Evolutionary conservation across 2,888 invertebrate genomes (phyloP).

Genomic region (Harpalus rubripes): DNA sequence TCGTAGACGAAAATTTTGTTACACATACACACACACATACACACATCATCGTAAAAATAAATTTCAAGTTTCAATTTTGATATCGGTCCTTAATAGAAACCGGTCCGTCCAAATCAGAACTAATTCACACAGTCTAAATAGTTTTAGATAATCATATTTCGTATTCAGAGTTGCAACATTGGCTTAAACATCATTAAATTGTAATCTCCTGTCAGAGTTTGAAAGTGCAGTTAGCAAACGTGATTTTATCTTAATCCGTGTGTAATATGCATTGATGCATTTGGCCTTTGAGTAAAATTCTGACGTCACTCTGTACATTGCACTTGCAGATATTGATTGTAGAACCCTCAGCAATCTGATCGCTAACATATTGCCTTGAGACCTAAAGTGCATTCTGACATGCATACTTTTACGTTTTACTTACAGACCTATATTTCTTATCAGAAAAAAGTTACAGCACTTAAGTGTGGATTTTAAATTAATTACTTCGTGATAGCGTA

Average conservation of each 20-base stretch:
- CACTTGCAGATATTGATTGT: slow-evolving; percentile 43
- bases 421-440: slow-evolving; percentile 1
- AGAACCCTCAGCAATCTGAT: slow-evolving; percentile 29
- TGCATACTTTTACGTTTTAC: slow-evolving; percentile 28
- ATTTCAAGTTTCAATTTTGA: too few relatives aligned
- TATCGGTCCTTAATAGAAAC: too few relatives aligned
- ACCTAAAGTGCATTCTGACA: slow-evolving; percentile 32
- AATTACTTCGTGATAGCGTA: neutral
- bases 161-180: neutral
- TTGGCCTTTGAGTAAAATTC: slow-evolving; percentile 32
- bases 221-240: neutral
- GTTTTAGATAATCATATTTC: neutral
- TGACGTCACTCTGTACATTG: slow-evolving; percentile 21
- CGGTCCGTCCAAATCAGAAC: too few relatives aligned
- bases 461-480: neutral
- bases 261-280: slow-evolving; percentile 30
- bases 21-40: too few relatives aligned
- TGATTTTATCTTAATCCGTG: neutral
- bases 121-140: too few relatives aligned
- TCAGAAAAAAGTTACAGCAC: neutral
- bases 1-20: too few relatives aligned
- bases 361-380: slow-evolving; percentile 18
- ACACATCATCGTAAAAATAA: too few relatives aligned
- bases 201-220: slow-evolving; percentile 8
- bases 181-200: neutral